These are phyloP conservation scores for Phanerotoma sp. DNA, from an alignment of 2,888 invertebrate genomes.

Conservation along the genomic window DNA sequence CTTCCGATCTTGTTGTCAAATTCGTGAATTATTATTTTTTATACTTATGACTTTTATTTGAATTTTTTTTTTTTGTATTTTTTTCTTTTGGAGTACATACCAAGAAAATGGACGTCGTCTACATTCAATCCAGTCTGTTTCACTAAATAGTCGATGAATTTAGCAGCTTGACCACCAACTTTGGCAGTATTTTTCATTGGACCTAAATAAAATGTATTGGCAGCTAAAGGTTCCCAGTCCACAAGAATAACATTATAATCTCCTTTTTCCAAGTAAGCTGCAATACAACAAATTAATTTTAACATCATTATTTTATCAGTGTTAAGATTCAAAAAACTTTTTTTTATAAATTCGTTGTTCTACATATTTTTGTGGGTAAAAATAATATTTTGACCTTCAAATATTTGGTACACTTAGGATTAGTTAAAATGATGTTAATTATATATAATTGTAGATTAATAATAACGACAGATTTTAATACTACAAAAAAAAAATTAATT, in stretches of 20 bases:
- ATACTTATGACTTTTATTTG: too few relatives aligned
- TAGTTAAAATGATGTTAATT: slow-evolving; percentile 4
- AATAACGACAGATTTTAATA: too few relatives aligned
- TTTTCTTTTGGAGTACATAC: too few relatives aligned
- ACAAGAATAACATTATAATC: slow-evolving; percentile 58
- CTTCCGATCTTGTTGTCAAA: too few relatives aligned
- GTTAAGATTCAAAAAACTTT: too few relatives aligned
- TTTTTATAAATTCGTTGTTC: too few relatives aligned
- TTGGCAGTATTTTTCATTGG: slow-evolving; percentile 55
- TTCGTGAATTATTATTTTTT: too few relatives aligned
- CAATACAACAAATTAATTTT: too few relatives aligned
- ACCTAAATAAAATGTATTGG: slow-evolving; percentile 54
- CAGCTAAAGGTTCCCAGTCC: slow-evolving; percentile 58
- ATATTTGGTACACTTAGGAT: too few relatives aligned
- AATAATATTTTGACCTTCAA: not conserved
- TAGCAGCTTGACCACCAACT: slow-evolving; percentile 53
- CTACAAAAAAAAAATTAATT: too few relatives aligned
- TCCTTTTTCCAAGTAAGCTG: slow-evolving; percentile 52
- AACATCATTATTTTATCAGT: too few relatives aligned
- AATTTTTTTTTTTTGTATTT: not conserved
- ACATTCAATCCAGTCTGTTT: slow-evolving; percentile 47
- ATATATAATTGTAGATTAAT: not conserved
- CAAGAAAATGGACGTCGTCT: slow-evolving; percentile 56
- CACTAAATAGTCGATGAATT: slow-evolving; percentile 55
- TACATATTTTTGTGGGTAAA: too few relatives aligned